phyloP scores from a whole-genome alignment of 37 sponge, comb jelly and placozoan species.

The Chondrosia reniformis region DNA sequence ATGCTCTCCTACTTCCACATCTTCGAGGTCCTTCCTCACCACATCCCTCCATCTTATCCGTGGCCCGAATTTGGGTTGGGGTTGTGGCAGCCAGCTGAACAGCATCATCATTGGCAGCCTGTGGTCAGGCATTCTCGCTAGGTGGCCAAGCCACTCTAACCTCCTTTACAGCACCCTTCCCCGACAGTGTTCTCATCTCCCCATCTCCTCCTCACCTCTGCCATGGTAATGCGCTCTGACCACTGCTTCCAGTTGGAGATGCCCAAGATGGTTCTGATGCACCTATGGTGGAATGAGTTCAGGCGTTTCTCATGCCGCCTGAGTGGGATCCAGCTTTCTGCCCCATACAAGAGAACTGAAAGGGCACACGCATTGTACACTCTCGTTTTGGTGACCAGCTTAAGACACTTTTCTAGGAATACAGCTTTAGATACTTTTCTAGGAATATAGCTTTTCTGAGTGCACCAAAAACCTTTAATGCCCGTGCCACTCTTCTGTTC shows the following conservation, averaged over 20 bases:
- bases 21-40: background rate
- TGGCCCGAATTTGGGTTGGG: background rate
- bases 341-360: slow-evolving; percentile 24
- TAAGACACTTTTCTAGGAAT: too few relatives aligned
- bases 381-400: slow-evolving; percentile 8
- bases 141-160: slow-evolving; percentile 23
- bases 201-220: slow-evolving; percentile 27
- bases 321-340: slow-evolving; percentile 35
- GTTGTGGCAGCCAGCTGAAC: too few relatives aligned
- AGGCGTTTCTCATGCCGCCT: background rate
- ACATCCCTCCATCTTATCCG: slow-evolving; percentile 20
- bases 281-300: slow-evolving; percentile 42
- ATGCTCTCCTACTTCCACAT: background rate
- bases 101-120: slow-evolving; percentile 14
- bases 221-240: slow-evolving; percentile 21
- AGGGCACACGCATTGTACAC: slow-evolving; percentile 21
- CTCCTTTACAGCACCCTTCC: background rate
- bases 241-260: slow-evolving; percentile 29
- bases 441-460: slow-evolving; percentile 27
- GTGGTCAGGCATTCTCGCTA: slow-evolving; percentile 23
- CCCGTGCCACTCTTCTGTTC: slow-evolving; percentile 21
- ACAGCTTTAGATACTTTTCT: slow-evolving; percentile 8
- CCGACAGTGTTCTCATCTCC: slow-evolving; percentile 8
- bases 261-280: slow-evolving; percentile 28
- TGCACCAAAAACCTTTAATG: slow-evolving; percentile 24